Evolutionary conservation across 2,113 vertebrate genomes (phyloP), one percentile per base, ranked within the genome.

Genomic region (Typhlomys cinereus): DNA sequence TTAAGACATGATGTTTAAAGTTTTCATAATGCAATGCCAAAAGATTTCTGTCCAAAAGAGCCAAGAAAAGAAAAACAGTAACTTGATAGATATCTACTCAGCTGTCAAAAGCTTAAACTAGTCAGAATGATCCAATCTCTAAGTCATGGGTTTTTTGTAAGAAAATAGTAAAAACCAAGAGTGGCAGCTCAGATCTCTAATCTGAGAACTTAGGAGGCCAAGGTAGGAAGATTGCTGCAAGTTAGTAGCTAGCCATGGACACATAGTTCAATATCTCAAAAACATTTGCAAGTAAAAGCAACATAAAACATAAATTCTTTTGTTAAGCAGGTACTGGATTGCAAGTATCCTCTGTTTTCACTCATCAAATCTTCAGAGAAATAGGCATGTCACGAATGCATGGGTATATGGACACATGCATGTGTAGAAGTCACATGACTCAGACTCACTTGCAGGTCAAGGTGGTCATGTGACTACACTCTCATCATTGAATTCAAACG

Each of bases 1-100:
- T 52, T 61, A 92, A 79, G 21, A 74, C 83, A 84, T 94, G 13
- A 48, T 82, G 89, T 86, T 57, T 44, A 89, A 95, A 83, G 66
- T 10, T 29, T 88, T 36, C 61, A 20, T 79, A 23, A 91, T 78
- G 95, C 83, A 75, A 83, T 69, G 34, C 13, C 6, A 48, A 54
- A 73, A 88, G 57, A 59, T 48, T 88, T 80, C 50, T 88, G 17
- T 89, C 91, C 50, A 82, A 61, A 88, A 85, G 7, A 71, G 11
- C 7, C 36, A 90, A 74, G 27, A 74, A 73, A 89, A 48, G 11
- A 14, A 25, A 31, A 79, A 54, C 29, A 18, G 48, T 85, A 70
- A 29, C 9, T 73, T 85, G 64, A 46, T n/a, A 80, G 25, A 62
- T 73, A 87, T 12, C 31, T 50, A 94, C 18, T 83, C 64, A 70